Conservation (phyloP, 2,888 invertebrate genomes). For the Azorinus chamasolen region DNA sequence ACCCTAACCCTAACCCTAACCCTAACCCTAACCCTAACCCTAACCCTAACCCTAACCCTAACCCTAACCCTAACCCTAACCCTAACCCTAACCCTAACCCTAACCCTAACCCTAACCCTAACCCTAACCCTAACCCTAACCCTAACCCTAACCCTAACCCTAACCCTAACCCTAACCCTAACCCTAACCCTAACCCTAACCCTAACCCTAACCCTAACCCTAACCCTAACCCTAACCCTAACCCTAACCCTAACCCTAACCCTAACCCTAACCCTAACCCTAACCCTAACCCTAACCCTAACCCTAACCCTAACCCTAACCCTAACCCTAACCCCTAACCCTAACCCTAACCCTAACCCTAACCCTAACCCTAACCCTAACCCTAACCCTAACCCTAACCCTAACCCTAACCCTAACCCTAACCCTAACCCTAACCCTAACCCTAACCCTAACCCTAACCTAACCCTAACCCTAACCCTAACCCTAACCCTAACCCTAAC, state of each 20-base stretch:
- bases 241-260: slow-evolving; percentile 56
- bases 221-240: slow-evolving; percentile 56
- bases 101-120: slow-evolving; percentile 56
- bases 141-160: slow-evolving; percentile 61
- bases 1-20: slow-evolving; percentile 59
- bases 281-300: slow-evolving; percentile 64
- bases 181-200: slow-evolving; percentile 69
- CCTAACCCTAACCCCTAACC: no score
- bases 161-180: slow-evolving; percentile 68
- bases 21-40: slow-evolving; percentile 64
- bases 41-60: slow-evolving; percentile 67
- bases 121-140: slow-evolving; percentile 62
- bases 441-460: no score
- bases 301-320: slow-evolving; percentile 60
- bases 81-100: slow-evolving; percentile 72
- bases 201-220: slow-evolving; percentile 56
- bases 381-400: slow-evolving; percentile 41
- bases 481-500: slow-evolving; percentile 47
- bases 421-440: slow-evolving; percentile 52
- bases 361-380: slow-evolving; percentile 49
- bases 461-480: slow-evolving; percentile 57
- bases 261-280: slow-evolving; percentile 63
- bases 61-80: slow-evolving; percentile 65
- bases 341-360: slow-evolving; percentile 50
- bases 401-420: slow-evolving; percentile 52